phyloP scores from a whole-genome alignment of 1,140 invertebrate genomes.

The Diorhabda elongata region DNA sequence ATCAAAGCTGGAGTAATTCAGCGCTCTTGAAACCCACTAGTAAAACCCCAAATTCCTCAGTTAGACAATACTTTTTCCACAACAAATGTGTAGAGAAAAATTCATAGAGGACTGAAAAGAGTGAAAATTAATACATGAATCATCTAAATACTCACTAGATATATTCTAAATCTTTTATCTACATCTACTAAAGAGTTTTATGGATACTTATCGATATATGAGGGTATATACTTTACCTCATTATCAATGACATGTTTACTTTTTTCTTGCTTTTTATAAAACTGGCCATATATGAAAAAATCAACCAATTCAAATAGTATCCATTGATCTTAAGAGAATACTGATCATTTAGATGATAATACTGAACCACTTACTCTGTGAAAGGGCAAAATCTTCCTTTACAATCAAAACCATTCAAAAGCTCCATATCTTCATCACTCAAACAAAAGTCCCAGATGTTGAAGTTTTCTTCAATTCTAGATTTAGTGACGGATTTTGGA shows the following conservation, averaged over 20 bases:
- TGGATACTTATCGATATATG: background rate
- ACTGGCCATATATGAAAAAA: background rate
- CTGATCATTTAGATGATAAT: background rate
- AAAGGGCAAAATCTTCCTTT: constrained; percentile 38
- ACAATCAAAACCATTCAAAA: constrained; percentile 49
- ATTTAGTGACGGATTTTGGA: constrained; percentile 63
- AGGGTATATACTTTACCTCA: background rate
- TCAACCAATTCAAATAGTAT: background rate
- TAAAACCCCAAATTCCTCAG: too few species aligned
- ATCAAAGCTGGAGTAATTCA: too few species aligned
- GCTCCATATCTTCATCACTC: constrained; percentile 52
- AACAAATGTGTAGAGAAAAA: too few species aligned
- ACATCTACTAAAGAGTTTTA: background rate
- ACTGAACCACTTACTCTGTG: constrained; percentile 26
- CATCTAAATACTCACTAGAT: too few species aligned
- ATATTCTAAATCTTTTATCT: too few species aligned
- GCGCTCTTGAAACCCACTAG: too few species aligned
- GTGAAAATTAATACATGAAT: too few species aligned
- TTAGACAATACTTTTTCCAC: too few species aligned
- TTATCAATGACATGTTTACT: too few species aligned
- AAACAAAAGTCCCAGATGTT: constrained; percentile 69
- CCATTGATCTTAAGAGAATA: background rate
- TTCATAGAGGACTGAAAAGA: too few species aligned
- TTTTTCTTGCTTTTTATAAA: too few species aligned
- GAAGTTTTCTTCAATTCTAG: constrained; percentile 67